These are phyloP conservation scores for Apoda limacodes DNA, from an alignment of 2,888 invertebrate species.

Conservation along the genomic window DNA sequence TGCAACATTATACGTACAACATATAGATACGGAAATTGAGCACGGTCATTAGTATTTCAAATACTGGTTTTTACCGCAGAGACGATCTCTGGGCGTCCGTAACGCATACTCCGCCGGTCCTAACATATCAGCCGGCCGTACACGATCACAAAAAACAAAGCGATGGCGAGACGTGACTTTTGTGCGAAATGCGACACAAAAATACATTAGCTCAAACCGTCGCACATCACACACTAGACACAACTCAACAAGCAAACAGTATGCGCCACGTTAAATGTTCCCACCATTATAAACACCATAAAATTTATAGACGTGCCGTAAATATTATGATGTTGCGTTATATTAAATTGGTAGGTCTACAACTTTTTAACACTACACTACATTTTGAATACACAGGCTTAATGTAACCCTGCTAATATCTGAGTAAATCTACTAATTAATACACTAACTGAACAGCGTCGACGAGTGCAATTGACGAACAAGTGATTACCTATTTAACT, in stretches of 20 bases:
- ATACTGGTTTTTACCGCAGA: conserved; percentile 36
- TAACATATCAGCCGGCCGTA: too few species aligned
- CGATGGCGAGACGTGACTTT: too few species aligned
- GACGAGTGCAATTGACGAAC: conserved; percentile 68
- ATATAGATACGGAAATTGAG: conserved; percentile 65
- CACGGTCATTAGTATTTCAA: conserved; percentile 53
- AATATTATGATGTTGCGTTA: conserved; percentile 17
- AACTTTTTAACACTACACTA: conserved; percentile 26
- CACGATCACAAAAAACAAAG: too few species aligned
- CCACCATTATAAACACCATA: too few species aligned
- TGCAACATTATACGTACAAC: conserved; percentile 60
- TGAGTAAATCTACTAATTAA: conserved; percentile 34
- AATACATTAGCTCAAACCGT: conserved; percentile 23
- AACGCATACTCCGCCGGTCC: too few species aligned
- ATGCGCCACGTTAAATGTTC: conserved; percentile 39
- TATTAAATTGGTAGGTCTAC: conserved; percentile 29
- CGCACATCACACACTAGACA: conserved; percentile 15
- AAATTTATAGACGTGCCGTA: conserved; percentile 26
- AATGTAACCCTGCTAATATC: conserved; percentile 37
- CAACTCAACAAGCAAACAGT: conserved; percentile 23
- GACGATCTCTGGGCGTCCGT: conserved; percentile 19
- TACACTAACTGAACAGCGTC: conserved; percentile 54
- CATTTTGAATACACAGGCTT: conserved; percentile 29
- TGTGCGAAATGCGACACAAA: conserved; percentile 33
- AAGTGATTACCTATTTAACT: conserved; percentile 61